Base-by-base conservation (phyloP, 2,888 invertebrate species). In the Hemistola chrysoprasaria region DNA sequence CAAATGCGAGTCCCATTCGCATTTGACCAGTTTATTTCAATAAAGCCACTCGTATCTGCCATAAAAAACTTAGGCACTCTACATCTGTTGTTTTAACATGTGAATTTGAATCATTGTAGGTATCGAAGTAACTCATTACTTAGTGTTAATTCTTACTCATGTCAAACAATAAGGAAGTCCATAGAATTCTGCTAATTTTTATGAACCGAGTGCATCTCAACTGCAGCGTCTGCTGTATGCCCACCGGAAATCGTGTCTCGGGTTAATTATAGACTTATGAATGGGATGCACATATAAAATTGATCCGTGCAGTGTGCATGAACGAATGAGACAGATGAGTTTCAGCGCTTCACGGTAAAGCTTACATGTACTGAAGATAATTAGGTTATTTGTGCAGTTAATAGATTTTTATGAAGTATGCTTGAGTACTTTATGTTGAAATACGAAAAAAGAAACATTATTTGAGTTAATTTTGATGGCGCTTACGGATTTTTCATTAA, bases 201-300 rank as follows among this genome's bases (percentile, higher is more conserved):
- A 68, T 73, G 56, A 67, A 61, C 53, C 50, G 38, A 62, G 56
- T 67, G 68, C 71, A 70, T 53, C 72, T 71, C 69, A 70, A 65
- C 61, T 63, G 53, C 53, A 55, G 48, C 60, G 56, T 58, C 55
- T 59, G 49, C 59, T 65, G 73, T 67, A 72, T 75, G 71, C 61
- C 51, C 62, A 72, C 83, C 84, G 87, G 87, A 87, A 84, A 75
- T 72, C 66, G 65, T 71, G 71, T 71, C 78, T 78, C 71, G 62
- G 62, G 77, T 75, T 82, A 85, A 81, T 82, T 81, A 77, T 86
- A 87, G 79, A 60, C 57, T 49, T 42, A 67, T 68, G 73, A 77
- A 61, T 70, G 78, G 62, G 78, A 78, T 61, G 65, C 64, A 61
- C 46, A 63, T 62, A 75, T 60, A 56, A 59, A 60, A 62, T 47